Conservation (phyloP, 2,888 invertebrate species). For the Ptilodon capucinus region DNA sequence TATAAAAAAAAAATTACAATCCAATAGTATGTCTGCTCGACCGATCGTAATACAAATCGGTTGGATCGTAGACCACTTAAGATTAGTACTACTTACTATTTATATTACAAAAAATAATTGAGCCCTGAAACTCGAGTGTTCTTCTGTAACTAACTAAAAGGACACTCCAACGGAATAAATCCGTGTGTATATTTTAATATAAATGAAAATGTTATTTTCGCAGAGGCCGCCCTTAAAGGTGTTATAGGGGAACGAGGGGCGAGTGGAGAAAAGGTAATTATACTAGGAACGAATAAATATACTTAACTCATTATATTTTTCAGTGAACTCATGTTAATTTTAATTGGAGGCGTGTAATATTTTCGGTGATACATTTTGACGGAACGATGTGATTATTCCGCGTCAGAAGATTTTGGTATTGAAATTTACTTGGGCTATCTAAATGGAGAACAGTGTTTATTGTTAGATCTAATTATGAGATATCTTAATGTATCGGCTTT, state of each 20-base stretch:
- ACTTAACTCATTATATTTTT: not conserved
- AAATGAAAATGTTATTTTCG: slow-evolving; percentile 36
- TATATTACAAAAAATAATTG: too few species aligned
- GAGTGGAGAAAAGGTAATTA: slow-evolving; percentile 73
- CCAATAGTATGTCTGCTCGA: too few species aligned
- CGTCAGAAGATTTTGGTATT: not conserved
- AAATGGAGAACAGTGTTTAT: too few species aligned
- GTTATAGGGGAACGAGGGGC: slow-evolving; percentile 60
- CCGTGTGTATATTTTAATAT: slow-evolving; percentile 6
- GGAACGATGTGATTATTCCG: not conserved
- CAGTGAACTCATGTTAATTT: too few species aligned
- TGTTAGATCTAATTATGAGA: not conserved
- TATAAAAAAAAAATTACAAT: too few species aligned
- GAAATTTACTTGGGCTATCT: too few species aligned
- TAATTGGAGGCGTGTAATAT: not conserved
- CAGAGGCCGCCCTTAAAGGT: slow-evolving; percentile 58
- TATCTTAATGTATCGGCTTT: not conserved
- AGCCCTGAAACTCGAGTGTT: not conserved
- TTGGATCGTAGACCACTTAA: too few species aligned
- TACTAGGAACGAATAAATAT: slow-evolving; percentile 6
- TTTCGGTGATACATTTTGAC: not conserved
- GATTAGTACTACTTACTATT: too few species aligned
- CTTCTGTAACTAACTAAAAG: not conserved
- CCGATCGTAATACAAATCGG: too few species aligned
- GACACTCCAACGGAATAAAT: not conserved